These are phyloP conservation scores for Hirtodrosophila cameraria DNA, from an alignment of 2,888 invertebrate genomes.

Conservation along the genomic window DNA sequence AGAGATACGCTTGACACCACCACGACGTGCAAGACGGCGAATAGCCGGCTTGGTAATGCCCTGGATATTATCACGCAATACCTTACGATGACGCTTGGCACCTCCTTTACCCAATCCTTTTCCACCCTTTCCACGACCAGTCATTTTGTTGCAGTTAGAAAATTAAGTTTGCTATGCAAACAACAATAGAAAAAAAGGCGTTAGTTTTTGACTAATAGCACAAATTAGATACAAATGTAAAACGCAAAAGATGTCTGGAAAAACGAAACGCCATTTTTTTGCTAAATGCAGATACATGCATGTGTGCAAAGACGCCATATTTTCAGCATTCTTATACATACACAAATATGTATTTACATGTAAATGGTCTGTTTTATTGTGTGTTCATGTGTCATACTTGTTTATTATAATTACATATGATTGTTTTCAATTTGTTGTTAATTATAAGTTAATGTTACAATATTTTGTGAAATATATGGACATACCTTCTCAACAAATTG, in stretches of 20 bases:
- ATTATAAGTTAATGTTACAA: conserved; percentile 15
- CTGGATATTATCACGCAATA: conserved; percentile 91
- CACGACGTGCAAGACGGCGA: conserved; percentile 89
- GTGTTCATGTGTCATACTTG: too few relatives aligned
- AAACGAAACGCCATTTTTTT: conserved; percentile 44
- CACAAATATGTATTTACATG: neutral
- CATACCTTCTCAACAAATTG: conserved; percentile 35
- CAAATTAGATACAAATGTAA: neutral
- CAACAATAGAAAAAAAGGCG: conserved; percentile 6
- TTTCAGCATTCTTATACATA: too few relatives aligned
- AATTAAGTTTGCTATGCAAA: conserved; percentile 21
- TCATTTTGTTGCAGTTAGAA: conserved; percentile 85
- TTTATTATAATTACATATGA: neutral
- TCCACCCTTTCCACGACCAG: conserved; percentile 92
- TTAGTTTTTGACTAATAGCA: neutral
- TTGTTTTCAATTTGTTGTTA: conserved; percentile 7
- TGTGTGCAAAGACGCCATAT: too few relatives aligned
- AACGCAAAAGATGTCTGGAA: conserved; percentile 6
- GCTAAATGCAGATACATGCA: neutral
- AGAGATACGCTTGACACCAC: conserved; percentile 90
- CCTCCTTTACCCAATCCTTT: conserved; percentile 92
- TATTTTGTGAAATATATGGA: conserved; percentile 16
- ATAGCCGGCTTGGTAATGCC: conserved; percentile 92
- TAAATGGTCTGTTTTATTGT: too few relatives aligned
- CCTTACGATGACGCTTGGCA: conserved; percentile 93